These are phyloP conservation scores for Hyperoplus lanceolatus DNA, from an alignment of 2,797 vertebrate species.

Conservation along the genomic window DNA sequence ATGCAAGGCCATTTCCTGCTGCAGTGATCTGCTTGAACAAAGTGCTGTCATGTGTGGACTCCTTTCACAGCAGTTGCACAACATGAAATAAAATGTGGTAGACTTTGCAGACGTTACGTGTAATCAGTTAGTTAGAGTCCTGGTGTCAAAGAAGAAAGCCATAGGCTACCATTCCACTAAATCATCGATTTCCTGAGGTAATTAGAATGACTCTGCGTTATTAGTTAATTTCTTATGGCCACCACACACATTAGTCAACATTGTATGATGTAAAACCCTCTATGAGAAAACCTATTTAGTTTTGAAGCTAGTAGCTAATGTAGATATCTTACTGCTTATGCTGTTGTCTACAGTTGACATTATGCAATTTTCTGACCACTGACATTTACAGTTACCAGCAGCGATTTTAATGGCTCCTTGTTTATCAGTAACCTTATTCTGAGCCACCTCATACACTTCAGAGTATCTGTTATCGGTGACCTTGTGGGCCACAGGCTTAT, in stretches of 20 bases:
- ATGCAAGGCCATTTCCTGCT: not conserved
- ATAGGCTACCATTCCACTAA: not conserved
- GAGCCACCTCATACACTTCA: conserved; percentile 18
- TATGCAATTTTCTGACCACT: not conserved
- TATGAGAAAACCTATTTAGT: not conserved
- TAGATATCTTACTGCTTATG: not conserved
- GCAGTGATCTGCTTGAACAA: conserved; percentile 1
- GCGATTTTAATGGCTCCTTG: not conserved
- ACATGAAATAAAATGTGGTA: not conserved
- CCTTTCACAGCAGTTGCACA: not conserved
- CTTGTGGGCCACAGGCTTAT: conserved; percentile 55
- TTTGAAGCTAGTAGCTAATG: not conserved
- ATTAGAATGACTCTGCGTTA: not conserved
- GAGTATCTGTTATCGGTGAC: conserved; percentile 48
- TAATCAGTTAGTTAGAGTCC: not conserved
- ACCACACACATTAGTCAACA: not conserved
- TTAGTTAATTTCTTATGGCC: not conserved
- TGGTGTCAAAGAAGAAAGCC: not conserved
- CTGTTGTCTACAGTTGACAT: conserved; percentile 5
- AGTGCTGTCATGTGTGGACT: not conserved
- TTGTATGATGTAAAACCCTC: not conserved
- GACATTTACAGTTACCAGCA: conserved; percentile 11
- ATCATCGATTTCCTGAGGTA: not conserved
- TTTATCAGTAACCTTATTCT: conserved; percentile 31
- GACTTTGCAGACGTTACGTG: not conserved